Conservation (phyloP, 2,888 invertebrate species). For the Cheilosia scutellata region DNA sequence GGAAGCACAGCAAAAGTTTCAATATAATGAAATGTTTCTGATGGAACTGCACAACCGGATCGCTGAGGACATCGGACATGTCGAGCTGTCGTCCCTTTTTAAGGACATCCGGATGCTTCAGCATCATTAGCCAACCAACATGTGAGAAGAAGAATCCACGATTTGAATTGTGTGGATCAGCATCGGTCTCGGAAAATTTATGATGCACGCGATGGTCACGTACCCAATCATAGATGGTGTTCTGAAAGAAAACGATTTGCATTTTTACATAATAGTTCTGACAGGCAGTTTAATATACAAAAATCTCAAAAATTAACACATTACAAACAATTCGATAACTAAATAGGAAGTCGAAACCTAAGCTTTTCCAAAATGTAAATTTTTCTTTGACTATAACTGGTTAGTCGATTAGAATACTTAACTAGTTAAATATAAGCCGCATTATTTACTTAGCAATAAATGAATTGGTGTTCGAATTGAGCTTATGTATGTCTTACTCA, state of each 20-base stretch:
- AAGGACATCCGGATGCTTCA: constrained; percentile 94
- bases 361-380: too few relatives aligned
- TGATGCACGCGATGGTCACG: constrained; percentile 92
- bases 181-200: constrained; percentile 92
- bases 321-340: too few relatives aligned
- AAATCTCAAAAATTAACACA: too few relatives aligned
- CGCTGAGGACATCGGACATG: constrained; percentile 90
- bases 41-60: constrained; percentile 92
- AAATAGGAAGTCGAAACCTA: too few relatives aligned
- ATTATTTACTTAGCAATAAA: too few relatives aligned
- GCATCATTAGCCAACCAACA: constrained; percentile 96
- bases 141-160: constrained; percentile 97
- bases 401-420: too few relatives aligned
- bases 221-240: constrained; percentile 95
- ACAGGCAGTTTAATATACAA: too few relatives aligned
- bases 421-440: too few relatives aligned
- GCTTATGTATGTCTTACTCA: too few relatives aligned
- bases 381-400: too few relatives aligned
- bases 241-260: constrained; percentile 86
- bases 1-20: constrained; percentile 88
- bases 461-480: too few relatives aligned
- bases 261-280: neutral
- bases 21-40: constrained; percentile 89
- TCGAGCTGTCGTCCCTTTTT: constrained; percentile 91
- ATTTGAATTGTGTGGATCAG: constrained; percentile 92